Evolutionary conservation across 2,797 vertebrate species (phyloP), one percentile per base, ranked within the genome.

Genomic region (Epinephelus coioides): DNA sequence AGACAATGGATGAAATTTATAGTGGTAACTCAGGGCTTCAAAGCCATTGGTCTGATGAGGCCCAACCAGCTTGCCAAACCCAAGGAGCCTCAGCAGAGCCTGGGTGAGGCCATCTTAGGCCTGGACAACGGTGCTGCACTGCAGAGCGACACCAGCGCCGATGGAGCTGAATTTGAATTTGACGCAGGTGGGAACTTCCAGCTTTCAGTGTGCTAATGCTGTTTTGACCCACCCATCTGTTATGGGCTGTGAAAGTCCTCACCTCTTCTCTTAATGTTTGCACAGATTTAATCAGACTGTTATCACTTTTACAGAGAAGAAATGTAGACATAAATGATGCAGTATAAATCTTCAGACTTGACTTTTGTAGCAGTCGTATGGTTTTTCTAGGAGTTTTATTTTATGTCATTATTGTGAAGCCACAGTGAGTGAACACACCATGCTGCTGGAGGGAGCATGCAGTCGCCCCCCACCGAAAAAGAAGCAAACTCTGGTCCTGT

Each of bases 1-100:
- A 95, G 98, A 61, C 98, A 99, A n/a, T 99, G 98, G 98, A 99
- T 99, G 98, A 99, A 99, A 88, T 99, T 99, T 89, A 99, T 99
- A n/a, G 98, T 99, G 76, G 98, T 99, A 46, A 99, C 98, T 8
- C 98, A 99, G 81, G 96, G 97, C 65, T 99, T 99, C 87, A 99
- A 99, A 91, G 97, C 97, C 15, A 97, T 99, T 21, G 97, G 97
- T 62, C 90, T 99, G 78, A 97, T 98, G 56, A 95, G 96, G 60
- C 98, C 98, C 66, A 75, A 96, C 73, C 97, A 97, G 85, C 95
- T 98, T 0, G 70, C 96, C 59, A 98, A 97, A 76, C 85, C 96
- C 59, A 97, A 95, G 66, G 90, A 95, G 71, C 85, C 93, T 38
- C 73, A 91, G 79, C 95, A 83, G 0, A 95, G 92, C 18, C 82